A percentile compares a stretch with the other conserved stretches of the same genome.
Evolutionary conservation across 2,113 vertebrate species (phyloP).

Genomic region (Bos javanicus): DNA sequence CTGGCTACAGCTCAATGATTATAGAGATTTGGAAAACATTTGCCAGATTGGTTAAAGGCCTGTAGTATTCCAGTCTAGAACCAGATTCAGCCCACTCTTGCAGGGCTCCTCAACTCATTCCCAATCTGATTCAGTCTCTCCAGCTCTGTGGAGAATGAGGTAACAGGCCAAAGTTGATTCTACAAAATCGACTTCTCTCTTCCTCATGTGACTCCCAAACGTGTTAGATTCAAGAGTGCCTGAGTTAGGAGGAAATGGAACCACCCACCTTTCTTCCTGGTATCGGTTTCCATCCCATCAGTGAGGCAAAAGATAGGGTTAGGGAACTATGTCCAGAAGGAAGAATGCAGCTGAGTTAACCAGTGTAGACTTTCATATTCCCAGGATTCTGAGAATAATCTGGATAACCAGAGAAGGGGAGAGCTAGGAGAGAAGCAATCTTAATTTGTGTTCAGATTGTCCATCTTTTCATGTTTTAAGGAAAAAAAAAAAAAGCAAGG

Average conservation of each 20-base stretch:
- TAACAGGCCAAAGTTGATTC: not conserved
- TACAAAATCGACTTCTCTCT: not conserved
- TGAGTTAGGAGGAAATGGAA: not conserved
- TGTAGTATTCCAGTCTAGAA: not conserved
- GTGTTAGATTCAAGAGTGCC: not conserved
- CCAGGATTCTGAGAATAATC: not conserved
- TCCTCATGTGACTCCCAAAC: not conserved
- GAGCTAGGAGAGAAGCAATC: not conserved
- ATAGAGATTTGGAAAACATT: not conserved
- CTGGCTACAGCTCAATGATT: not conserved
- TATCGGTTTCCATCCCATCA: not conserved
- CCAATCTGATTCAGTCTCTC: not conserved
- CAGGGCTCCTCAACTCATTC: too few relatives aligned
- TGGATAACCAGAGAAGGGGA: not conserved
- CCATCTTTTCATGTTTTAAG: not conserved
- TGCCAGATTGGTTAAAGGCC: not conserved
- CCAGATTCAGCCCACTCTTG: not conserved
- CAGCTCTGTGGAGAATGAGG: not conserved
- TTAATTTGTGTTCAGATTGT: not conserved
- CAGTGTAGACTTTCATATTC: not conserved
- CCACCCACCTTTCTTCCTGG: not conserved
- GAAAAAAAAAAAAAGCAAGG: not conserved
- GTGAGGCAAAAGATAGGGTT: not conserved
- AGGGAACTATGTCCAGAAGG: not conserved
- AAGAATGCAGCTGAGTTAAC: not conserved